A percentile compares a stretch with the other conserved stretches of the same genome.
These are phyloP conservation scores for Venustaconcha ellipsiformis DNA, from an alignment of 1,140 invertebrate species.

Conservation along the genomic window DNA sequence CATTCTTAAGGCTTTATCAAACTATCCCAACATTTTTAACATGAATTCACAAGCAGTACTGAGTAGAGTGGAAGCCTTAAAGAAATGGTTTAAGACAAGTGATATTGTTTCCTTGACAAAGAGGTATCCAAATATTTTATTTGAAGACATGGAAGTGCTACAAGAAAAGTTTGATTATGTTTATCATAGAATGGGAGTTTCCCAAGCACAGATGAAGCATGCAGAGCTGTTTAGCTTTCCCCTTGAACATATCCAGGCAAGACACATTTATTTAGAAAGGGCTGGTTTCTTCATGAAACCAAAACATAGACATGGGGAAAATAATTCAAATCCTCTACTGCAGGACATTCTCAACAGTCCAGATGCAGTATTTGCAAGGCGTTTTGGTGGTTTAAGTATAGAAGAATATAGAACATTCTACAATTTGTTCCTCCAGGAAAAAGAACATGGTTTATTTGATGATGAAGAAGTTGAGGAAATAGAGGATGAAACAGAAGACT, in stretches of 20 bases:
- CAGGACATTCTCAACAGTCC: slow-evolving; percentile 45
- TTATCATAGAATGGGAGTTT: slow-evolving; percentile 50
- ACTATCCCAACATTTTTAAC: slow-evolving; percentile 1
- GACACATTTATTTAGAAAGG: slow-evolving; percentile 54
- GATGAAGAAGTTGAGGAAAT: too few species aligned
- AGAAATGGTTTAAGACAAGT: slow-evolving; percentile 34
- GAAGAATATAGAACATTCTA: slow-evolving; percentile 51
- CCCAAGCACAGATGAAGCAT: slow-evolving; percentile 54
- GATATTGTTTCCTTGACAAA: slow-evolving; percentile 36
- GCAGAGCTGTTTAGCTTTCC: slow-evolving; percentile 48
- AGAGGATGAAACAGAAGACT: too few species aligned
- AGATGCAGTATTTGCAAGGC: slow-evolving; percentile 47
- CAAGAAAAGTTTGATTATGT: slow-evolving; percentile 56
- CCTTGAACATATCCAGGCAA: slow-evolving; percentile 44
- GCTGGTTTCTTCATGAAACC: slow-evolving; percentile 50
- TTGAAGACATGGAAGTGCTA: slow-evolving; percentile 42
- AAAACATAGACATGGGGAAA: slow-evolving; percentile 40
- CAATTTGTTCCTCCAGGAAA: slow-evolving; percentile 9
- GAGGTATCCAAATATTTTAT: slow-evolving; percentile 41
- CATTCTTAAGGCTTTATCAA: not conserved
- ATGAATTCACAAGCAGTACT: not conserved
- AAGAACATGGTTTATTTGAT: too few species aligned
- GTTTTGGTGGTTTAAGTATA: slow-evolving; percentile 45
- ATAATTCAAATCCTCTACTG: slow-evolving; percentile 52
- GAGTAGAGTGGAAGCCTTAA: slow-evolving; percentile 25